These are phyloP conservation scores for Canis aureus DNA, from an alignment of 2,113 vertebrate species.

Conservation along the genomic window DNA sequence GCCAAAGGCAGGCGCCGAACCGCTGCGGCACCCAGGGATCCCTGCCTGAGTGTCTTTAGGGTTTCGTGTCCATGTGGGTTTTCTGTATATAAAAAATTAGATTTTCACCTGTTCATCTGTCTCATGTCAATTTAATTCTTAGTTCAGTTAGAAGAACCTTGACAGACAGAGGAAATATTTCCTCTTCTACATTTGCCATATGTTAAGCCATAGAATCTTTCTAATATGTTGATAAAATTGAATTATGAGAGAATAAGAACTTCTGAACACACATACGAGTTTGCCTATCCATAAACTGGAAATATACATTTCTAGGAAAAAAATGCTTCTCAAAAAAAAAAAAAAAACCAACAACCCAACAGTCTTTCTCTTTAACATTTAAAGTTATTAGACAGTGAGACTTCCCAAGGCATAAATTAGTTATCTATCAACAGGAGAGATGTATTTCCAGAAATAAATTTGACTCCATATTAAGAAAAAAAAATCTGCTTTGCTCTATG, in stretches of 20 bases:
- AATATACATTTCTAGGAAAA: slow-evolving; percentile 35
- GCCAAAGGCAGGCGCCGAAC: no score
- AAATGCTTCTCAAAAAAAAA: not conserved
- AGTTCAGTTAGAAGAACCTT: not conserved
- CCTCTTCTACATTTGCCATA: not conserved
- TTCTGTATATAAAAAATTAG: not conserved
- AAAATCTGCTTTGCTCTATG: not conserved
- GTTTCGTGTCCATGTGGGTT: not conserved
- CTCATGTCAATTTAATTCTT: not conserved
- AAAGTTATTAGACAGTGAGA: slow-evolving; percentile 54
- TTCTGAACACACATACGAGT: not conserved
- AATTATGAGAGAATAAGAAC: not conserved
- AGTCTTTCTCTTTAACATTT: slow-evolving; percentile 55
- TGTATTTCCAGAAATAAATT: slow-evolving; percentile 6
- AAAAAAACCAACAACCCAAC: not conserved
- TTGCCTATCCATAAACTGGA: slow-evolving; percentile 28
- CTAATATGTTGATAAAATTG: not conserved
- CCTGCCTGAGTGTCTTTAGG: not conserved
- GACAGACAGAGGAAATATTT: not conserved
- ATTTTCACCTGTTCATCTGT: not conserved
- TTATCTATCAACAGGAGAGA: slow-evolving; percentile 54
- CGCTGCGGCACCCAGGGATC: no score
- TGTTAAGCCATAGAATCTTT: not conserved
- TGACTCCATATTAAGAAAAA: slow-evolving; percentile 15
- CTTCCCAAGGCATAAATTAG: slow-evolving; percentile 46